Evolutionary conservation across 2,888 invertebrate species (phyloP).

Genomic region (Pheosia gnoma): DNA sequence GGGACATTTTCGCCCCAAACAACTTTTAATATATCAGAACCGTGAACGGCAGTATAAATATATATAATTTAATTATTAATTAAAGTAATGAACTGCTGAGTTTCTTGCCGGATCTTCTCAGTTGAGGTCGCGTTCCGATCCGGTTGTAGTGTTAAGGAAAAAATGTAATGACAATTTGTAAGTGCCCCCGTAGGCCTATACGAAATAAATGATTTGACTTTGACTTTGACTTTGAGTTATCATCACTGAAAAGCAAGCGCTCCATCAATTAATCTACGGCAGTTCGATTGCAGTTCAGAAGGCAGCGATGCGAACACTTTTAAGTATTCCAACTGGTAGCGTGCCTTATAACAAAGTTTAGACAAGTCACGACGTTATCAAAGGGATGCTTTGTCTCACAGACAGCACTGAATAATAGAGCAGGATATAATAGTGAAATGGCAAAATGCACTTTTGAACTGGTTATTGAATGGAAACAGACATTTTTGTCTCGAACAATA

Average conservation of each 20-base stretch:
- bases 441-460: background rate
- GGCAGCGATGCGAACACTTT: conserved; percentile 16
- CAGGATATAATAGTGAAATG: background rate
- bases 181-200: too few species aligned
- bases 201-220: too few species aligned
- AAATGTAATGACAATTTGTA: too few species aligned
- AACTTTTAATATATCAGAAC: too few species aligned
- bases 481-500: background rate
- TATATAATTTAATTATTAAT: too few species aligned
- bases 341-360: conserved; percentile 17
- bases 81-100: too few species aligned
- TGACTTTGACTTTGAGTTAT: too few species aligned
- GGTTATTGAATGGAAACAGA: conserved; percentile 21
- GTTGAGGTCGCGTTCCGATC: too few species aligned
- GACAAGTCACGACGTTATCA: conserved; percentile 11
- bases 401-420: conserved; percentile 2
- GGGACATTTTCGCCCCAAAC: too few species aligned
- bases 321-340: conserved; percentile 33
- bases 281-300: conserved; percentile 3
- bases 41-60: too few species aligned
- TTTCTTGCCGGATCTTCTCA: too few species aligned
- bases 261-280: conserved; percentile 7
- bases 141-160: too few species aligned
- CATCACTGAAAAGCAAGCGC: background rate
- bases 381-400: conserved; percentile 14